These are phyloP conservation scores for Hololepta plana DNA, from an alignment of 2,888 invertebrate species.

Conservation along the genomic window DNA sequence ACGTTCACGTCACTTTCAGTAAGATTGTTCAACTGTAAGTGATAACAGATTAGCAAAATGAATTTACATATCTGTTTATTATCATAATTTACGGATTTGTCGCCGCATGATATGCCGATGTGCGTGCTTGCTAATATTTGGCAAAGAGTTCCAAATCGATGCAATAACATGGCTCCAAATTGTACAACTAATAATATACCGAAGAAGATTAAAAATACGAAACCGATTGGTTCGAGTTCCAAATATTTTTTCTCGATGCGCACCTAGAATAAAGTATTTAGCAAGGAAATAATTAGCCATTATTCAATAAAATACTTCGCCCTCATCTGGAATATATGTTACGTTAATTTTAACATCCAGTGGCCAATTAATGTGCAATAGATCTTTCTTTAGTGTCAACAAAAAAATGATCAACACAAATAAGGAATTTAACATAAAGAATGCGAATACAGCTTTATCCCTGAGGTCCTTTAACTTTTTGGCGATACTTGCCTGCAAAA, in stretches of 20 bases:
- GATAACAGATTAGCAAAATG: too few species aligned
- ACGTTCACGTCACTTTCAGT: too few species aligned
- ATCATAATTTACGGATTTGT: too few species aligned
- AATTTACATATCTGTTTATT: too few species aligned
- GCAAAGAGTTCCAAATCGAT: conserved; percentile 55
- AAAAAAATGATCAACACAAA: conserved; percentile 59
- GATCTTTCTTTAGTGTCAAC: conserved; percentile 53
- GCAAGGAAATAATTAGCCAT: background rate
- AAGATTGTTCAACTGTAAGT: too few species aligned
- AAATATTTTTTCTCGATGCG: conserved; percentile 37
- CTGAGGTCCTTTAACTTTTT: conserved; percentile 38
- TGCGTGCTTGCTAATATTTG: conserved; percentile 55
- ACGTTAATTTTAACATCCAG: conserved; percentile 33
- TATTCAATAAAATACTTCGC: conserved; percentile 10
- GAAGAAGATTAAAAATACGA: conserved; percentile 58
- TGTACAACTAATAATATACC: conserved; percentile 49
- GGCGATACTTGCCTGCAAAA: conserved; percentile 22
- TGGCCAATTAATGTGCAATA: conserved; percentile 50
- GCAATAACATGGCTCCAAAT: conserved; percentile 56
- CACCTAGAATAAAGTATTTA: conserved; percentile 29
- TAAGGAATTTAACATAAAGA: conserved; percentile 59
- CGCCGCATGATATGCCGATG: conserved; percentile 23
- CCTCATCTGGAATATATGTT: conserved; percentile 16
- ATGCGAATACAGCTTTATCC: conserved; percentile 47
- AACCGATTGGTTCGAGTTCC: conserved; percentile 52